phyloP scores from a whole-genome alignment of 1,140 invertebrate species.

The Drosophila kikkawai region DNA sequence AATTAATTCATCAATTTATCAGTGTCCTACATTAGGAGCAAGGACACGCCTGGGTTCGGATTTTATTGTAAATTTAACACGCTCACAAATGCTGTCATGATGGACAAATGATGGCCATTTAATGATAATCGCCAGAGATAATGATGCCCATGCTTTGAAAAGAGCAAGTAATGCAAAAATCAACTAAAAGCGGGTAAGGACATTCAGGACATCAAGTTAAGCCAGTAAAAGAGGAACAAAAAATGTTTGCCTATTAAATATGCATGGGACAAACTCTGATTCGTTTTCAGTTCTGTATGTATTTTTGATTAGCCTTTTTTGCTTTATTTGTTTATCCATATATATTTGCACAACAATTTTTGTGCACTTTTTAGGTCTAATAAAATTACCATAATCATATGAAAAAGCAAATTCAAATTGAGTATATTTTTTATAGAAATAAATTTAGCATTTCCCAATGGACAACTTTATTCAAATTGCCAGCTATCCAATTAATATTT shows the following conservation, averaged over 20 bases:
- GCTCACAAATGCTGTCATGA: conserved; percentile 50
- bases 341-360: conserved; percentile 3
- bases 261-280: conserved; percentile 16
- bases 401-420: conserved; percentile 3
- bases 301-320: conserved; percentile 12
- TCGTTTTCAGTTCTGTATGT: neutral
- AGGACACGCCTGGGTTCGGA: conserved; percentile 8
- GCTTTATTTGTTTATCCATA: conserved; percentile 1
- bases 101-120: conserved; percentile 54
- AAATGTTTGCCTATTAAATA: conserved; percentile 28
- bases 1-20: conserved; percentile 55
- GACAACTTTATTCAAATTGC: neutral
- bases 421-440: neutral
- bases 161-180: conserved; percentile 10
- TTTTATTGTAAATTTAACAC: conserved; percentile 42
- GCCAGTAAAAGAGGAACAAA: conserved; percentile 7
- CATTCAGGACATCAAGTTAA: conserved; percentile 11
- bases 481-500: neutral
- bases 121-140: conserved; percentile 64
- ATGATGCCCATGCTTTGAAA: conserved; percentile 21
- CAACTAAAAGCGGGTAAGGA: conserved; percentile 1
- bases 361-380: conserved; percentile 4
- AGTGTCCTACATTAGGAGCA: conserved; percentile 26
- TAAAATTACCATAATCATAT: conserved; percentile 15
- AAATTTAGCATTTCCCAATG: neutral